These are phyloP conservation scores for Drepana falcataria DNA, from an alignment of 2,888 invertebrate species.

Conservation along the genomic window DNA sequence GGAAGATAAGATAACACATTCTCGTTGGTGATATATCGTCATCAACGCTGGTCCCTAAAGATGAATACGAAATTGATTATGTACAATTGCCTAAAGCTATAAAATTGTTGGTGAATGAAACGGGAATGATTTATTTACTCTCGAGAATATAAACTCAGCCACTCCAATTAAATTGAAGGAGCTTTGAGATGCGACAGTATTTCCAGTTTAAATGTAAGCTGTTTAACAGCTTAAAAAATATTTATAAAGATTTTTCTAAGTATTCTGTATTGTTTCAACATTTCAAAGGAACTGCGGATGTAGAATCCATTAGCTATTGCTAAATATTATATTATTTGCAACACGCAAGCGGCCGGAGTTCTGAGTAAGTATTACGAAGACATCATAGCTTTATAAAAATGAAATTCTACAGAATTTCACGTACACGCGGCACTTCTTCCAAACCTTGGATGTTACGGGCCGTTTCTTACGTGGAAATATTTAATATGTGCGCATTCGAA, in stretches of 20 bases:
- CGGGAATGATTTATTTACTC: constrained; percentile 34
- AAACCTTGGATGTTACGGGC: neutral
- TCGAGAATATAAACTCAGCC: constrained; percentile 39
- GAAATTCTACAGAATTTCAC: neutral
- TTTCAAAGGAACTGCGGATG: neutral
- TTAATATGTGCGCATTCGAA: neutral
- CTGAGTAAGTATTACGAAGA: neutral
- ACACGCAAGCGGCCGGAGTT: neutral
- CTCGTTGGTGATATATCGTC: no score
- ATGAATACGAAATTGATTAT: no score
- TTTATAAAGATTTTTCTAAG: neutral
- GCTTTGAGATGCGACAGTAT: constrained; percentile 31
- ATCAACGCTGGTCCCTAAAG: no score
- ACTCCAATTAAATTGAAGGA: constrained; percentile 59
- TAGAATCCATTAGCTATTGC: neutral
- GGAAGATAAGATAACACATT: no score
- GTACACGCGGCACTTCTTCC: neutral
- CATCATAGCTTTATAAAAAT: neutral
- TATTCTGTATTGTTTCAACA: no score
- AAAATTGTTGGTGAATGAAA: constrained; percentile 18
- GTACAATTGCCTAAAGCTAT: neutral
- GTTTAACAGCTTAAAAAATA: neutral
- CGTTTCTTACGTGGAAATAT: neutral
- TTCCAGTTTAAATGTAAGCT: constrained; percentile 28
- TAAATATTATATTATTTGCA: neutral